phyloP scores from a whole-genome alignment of 1,140 invertebrate species.

The Drosophila burlai region DNA sequence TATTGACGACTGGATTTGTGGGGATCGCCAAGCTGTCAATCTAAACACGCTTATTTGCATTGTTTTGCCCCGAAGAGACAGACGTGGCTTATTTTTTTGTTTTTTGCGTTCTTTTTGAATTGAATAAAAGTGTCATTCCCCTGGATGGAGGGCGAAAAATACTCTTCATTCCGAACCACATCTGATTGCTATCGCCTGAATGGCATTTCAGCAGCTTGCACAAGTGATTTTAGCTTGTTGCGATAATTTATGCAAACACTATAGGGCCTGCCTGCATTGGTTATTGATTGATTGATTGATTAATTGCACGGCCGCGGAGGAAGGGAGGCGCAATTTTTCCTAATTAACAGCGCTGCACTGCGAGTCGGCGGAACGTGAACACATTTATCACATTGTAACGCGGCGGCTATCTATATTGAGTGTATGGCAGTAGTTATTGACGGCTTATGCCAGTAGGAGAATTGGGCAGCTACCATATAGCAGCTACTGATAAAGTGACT shows the following conservation, averaged over 20 bases:
- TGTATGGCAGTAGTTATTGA: slow-evolving; percentile 63
- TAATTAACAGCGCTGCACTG: slow-evolving; percentile 40
- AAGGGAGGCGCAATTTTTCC: slow-evolving; percentile 36
- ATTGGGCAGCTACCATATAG: slow-evolving; percentile 40
- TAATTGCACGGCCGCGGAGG: slow-evolving; percentile 36
- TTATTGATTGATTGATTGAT: slow-evolving; percentile 60
- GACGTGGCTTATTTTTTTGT: slow-evolving; percentile 6
- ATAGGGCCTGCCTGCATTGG: slow-evolving; percentile 35
- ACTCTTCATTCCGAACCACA: slow-evolving; percentile 1
- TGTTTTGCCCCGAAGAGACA: slow-evolving; percentile 38
- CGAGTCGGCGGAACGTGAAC: slow-evolving; percentile 12
- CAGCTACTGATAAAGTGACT: slow-evolving; percentile 59
- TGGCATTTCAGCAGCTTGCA: slow-evolving; percentile 19
- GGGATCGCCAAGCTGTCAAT: slow-evolving; percentile 53
- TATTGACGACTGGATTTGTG: slow-evolving; percentile 63
- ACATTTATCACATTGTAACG: slow-evolving; percentile 60
- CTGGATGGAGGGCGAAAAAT: not conserved
- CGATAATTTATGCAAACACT: slow-evolving; percentile 57
- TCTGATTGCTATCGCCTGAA: not conserved
- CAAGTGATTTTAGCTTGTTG: slow-evolving; percentile 34
- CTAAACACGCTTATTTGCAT: slow-evolving; percentile 57
- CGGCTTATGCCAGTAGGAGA: slow-evolving; percentile 53
- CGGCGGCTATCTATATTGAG: slow-evolving; percentile 47
- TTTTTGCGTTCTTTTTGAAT: slow-evolving; percentile 9
- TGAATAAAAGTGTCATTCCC: slow-evolving; percentile 30